Evolutionary conservation across 2,797 vertebrate species (phyloP), one percentile per base, ranked within the genome.

Genomic region (Cichlasoma orientale): DNA sequence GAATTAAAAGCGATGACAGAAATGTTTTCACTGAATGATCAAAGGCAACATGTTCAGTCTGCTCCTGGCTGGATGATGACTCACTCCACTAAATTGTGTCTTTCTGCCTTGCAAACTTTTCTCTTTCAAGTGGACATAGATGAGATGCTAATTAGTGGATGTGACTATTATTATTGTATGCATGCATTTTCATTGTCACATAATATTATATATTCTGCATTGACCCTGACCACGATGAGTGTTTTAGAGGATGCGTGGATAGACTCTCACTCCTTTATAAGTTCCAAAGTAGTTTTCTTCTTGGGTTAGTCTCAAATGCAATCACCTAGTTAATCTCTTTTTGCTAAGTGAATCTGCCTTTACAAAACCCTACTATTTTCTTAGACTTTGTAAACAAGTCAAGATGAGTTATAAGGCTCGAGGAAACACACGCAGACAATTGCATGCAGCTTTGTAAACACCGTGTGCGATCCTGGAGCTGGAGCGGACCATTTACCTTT

Each of bases 31-130:
- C 69, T 66, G 3, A 54, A 58, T 68, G 87, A 90, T 91, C 84
- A 92, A 90, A 90, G 83, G 77, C 86, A 84, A 82, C 74, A 75
- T 56, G 54, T 57, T 86, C 79, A 75, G 21, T 83, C 80, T 84
- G 88, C 85, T 90, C 76, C 69, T 52, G 80, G 82, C 75, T 80
- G 72, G 8, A 1, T 61, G 27, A 54, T 87, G 90, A 89, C 79
- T 91, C 87, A 87, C 55, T 77, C 71, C 2, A 47, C 50, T 66
- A 27, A 82, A 87, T 19, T 71, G 53, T 36, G 41, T 72, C 70
- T 78, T 66, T n/a, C 10, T 19, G 1, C 5, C 14, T 61, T 57
- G 5, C 13, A 52, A 87, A 85, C 54, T 31, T 85, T 82, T 70
- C 54, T 77, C 56, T 58, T 81, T 88, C 12, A 36, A 74, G 61